These are phyloP conservation scores for Corythornis leucogaster DNA, from an alignment of 2,797 vertebrate genomes.

Conservation along the genomic window DNA sequence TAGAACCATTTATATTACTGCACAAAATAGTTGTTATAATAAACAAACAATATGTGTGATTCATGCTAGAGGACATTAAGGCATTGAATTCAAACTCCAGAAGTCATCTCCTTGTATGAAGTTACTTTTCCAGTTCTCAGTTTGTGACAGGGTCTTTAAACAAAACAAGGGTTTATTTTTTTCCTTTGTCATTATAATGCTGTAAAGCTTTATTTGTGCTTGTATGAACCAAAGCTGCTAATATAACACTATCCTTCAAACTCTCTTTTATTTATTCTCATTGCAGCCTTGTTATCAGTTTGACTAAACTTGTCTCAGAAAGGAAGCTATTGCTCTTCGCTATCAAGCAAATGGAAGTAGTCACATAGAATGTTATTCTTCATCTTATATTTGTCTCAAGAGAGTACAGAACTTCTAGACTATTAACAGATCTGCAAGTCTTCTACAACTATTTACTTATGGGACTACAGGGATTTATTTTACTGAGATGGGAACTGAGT, in stretches of 20 bases:
- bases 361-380: neutral
- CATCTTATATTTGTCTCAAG: neutral
- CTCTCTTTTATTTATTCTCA: neutral
- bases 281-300: neutral
- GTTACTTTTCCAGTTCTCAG: conserved; percentile 29
- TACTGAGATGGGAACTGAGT: neutral
- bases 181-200: neutral
- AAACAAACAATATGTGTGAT: neutral
- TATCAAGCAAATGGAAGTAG: neutral
- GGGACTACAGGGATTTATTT: neutral
- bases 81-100: neutral
- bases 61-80: conserved; percentile 6
- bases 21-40: conserved; percentile 9
- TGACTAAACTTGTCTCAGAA: neutral
- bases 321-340: neutral
- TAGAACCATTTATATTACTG: conserved; percentile 25
- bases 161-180: neutral
- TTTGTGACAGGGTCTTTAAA: neutral
- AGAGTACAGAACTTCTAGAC: neutral
- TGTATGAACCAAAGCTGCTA: neutral
- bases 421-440: neutral
- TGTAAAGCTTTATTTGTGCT: neutral
- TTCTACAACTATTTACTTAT: neutral
- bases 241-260: neutral
- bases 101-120: conserved; percentile 6